Evolutionary conservation across 1,140 invertebrate genomes (phyloP).

Genomic region (Sweltsa coloradensis): DNA sequence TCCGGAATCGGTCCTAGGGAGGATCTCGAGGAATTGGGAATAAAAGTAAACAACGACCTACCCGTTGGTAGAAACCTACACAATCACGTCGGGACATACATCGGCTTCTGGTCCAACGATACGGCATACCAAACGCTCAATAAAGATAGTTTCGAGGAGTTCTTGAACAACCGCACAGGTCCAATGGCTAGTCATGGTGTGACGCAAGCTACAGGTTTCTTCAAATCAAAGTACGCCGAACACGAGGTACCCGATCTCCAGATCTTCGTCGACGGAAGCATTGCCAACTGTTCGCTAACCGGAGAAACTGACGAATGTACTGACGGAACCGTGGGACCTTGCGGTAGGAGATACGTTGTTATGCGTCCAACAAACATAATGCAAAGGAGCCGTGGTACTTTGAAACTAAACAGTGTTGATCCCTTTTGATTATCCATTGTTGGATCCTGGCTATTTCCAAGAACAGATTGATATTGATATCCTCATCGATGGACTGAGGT

Average conservation of each 20-base stretch:
- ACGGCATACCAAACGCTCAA: constrained; percentile 18
- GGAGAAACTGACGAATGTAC: constrained; percentile 27
- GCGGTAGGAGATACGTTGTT: constrained; percentile 12
- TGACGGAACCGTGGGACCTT: constrained; percentile 20
- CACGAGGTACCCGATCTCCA: constrained; percentile 21
- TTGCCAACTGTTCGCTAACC: constrained; percentile 26
- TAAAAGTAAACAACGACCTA: constrained; percentile 29
- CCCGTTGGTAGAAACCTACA: constrained; percentile 43
- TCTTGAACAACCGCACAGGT: constrained; percentile 27
- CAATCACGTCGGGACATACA: constrained; percentile 34
- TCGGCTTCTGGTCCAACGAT: constrained; percentile 28
- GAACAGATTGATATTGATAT: neutral
- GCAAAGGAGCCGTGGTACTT: constrained; percentile 11
- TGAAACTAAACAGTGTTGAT: neutral
- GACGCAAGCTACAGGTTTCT: constrained; percentile 29
- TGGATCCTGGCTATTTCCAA: neutral
- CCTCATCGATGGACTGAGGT: constrained; percentile 27
- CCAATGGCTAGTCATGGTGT: constrained; percentile 33
- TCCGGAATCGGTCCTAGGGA: constrained; percentile 10
- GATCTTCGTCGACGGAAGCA: constrained; percentile 34
- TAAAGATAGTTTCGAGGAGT: constrained; percentile 28
- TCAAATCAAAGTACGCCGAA: constrained; percentile 26
- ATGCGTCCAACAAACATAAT: constrained; percentile 14
- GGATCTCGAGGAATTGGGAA: constrained; percentile 3
- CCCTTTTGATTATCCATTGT: constrained; percentile 6